These are phyloP conservation scores for Machimus rusticus DNA, from an alignment of 2,888 invertebrate species.

Conservation along the genomic window DNA sequence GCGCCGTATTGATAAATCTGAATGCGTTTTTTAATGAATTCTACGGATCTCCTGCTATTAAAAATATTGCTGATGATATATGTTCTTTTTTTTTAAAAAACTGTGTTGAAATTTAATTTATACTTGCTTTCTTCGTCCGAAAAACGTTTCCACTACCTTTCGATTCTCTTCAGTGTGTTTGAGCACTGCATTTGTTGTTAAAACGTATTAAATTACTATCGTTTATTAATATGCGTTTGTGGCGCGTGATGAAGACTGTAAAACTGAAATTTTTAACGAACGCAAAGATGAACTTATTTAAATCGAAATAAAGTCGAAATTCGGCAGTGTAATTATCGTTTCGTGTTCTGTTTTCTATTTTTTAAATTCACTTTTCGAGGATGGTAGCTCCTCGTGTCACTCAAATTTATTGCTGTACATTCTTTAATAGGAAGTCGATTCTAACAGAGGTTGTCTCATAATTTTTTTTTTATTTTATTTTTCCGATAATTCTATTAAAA, in stretches of 20 bases:
- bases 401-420: neutral
- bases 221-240: neutral
- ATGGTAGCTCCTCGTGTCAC: neutral
- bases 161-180: neutral
- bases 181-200: constrained; percentile 1
- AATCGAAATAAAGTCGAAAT: neutral
- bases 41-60: neutral
- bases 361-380: neutral
- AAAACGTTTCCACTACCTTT: constrained; percentile 13
- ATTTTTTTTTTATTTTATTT: neutral
- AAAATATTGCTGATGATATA: neutral
- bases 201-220: constrained; percentile 1
- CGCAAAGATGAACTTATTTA: neutral
- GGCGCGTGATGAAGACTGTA: neutral
- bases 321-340: constrained; percentile 15
- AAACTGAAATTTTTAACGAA: neutral
- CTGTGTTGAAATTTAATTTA: neutral
- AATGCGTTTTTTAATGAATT: neutral
- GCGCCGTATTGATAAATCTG: neutral
- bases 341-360: neutral
- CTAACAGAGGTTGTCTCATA: neutral
- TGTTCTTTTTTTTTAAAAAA: neutral
- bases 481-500: neutral
- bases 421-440: neutral
- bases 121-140: neutral